Base-by-base conservation (phyloP, 2,797 vertebrate species). In the Melopsittacus undulatus region DNA sequence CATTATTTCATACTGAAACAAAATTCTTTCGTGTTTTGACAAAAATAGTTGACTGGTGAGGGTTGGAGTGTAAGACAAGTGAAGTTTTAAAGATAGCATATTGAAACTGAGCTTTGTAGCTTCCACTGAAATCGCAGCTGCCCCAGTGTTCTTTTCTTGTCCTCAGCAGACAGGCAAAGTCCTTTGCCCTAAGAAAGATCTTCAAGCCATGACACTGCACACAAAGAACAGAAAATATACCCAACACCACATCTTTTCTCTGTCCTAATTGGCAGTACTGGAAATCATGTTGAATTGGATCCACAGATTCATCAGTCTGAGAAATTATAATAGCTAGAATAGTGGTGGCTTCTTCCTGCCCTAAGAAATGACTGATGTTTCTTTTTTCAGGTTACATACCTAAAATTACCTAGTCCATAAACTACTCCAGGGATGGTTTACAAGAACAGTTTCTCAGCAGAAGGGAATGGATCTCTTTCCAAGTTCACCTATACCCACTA, bases 131-230 rank as follows among this genome's bases (percentile, higher is more conserved):
- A 42, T 40, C 38, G 73, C 11, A 20, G 24, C 56, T 67, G 13
- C 10, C 82, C 49, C 72, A 32, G 0, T 12, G 20, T 24, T 86
- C 18, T 88, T 67, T 26, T 56, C 40, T n/a, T 74, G 6, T 43
- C 36, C 75, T 83, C 2, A 4, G 13, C 68, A 48, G 45, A 74
- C 30, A 30, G 56, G 10, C 24, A 59, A 59, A 59, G 15, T 59
- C 22, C 22, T 45, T 84, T 84, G 13, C 30, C 46, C 43, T 72
- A n/a, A 67, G 29, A 77, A 77, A 95, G 92, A 62, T 46, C n/a
- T 77, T 14, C 29, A 82, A 68, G 57, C n/a, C 14, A 10, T 0
- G 2, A 30, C 1, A 1, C 29, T 68, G 48, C 16, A 49, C 36
- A 29, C 1, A n/a, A 5, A 57, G 26, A 74, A 83, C 2, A 91